Evolutionary conservation across 2,888 invertebrate species (phyloP), one percentile per base, ranked within the genome.

Genomic region (Oscheius sp.): DNA sequence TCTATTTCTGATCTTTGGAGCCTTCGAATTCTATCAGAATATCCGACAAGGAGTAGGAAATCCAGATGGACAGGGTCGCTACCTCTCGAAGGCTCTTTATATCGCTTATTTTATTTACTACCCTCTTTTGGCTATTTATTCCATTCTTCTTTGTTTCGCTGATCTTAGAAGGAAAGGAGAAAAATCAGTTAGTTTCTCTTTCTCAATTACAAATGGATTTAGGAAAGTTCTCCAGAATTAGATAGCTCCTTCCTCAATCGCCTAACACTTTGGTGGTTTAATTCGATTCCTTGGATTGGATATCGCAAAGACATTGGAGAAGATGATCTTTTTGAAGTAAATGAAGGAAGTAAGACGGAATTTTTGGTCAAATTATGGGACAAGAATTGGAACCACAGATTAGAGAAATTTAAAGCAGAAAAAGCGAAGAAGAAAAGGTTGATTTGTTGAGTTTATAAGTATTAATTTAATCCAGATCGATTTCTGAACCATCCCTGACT

Each of bases 401-500:
- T 82, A 31, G 69, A 75, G 25, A 69, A 66, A 48, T 2, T 25
- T 10, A 15, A 42, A 61, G 61, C 42, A 29, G n/a, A 42, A n/a
- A 61, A 33, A n/a, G 55, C n/a, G 12, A 3, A 1, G 3, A 23
- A 34, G n/a, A 15, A 20, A 33, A 17, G 53, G 31, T 27, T 27
- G 17, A 53, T 27, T 20, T 17, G 6, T 46, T 8, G 6, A 12
- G 27, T n/a, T 31, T 29, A 53, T n/a, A 29, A 29, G 6, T 10
- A 45, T 17, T n/a, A n/a, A n/a, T n/a, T n/a, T n/a, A n/a, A n/a
- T n/a, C n/a, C n/a, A n/a, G n/a, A n/a, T n/a, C n/a, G 10, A 70
- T 72, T 27, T 75, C 77, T 48, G 90, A 91, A 61, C 93, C 94
- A 0, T 95, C 94, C 0, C 91, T 97, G 79, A 88, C 95, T 84